Evolutionary conservation across 2,113 vertebrate species (phyloP), one percentile per base, ranked within the genome.

Genomic region (Cinclus mexicanus): DNA sequence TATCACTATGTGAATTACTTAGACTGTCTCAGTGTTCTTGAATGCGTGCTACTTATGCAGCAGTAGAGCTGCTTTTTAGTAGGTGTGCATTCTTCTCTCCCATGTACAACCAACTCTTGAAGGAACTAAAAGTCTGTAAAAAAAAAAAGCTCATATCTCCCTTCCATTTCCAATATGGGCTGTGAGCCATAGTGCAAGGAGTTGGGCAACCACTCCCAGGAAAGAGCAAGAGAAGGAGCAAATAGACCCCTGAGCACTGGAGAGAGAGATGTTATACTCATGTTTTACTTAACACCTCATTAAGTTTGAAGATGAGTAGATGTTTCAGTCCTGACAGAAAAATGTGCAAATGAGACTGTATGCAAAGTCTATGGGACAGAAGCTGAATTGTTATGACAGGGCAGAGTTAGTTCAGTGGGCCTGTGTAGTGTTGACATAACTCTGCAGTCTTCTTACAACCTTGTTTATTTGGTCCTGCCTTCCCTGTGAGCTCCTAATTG

Each of bases 1-100:
- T 91, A 83, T 92, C 60, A 19, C 79, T 55, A 11, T 88, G 41
- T 89, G 94, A 93, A 94, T 95, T 95, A 86, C 90, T 94, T 92
- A 55, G 64, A 70, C 75, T 94, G 57, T 79, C 39, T 77, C 85
- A n/a, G 82, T 91, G 57, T 81, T 94, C 82, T 83, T 77, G 64
- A 94, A 91, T 77, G 75, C 52, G 23, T 35, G 56, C 79, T 89
- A 81, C 74, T 87, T 89, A 49, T 60, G 68, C 57, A 79, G 83
- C 61, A 75, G 65, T 79, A 89, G 41, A 65, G 83, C 70, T 85
- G 82, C 57, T 80, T 91, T 91, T 93, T 69, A 93, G 56, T 80
- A 92, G 67, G 68, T 55, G n/a, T 80, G 20, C 63, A 11, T 93
- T 77, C 84, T 85, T 84, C 83, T 80, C 50, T 89, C 28, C 63